These are phyloP conservation scores for Lamprotornis superbus DNA, from an alignment of 2,113 vertebrate genomes.

Conservation along the genomic window DNA sequence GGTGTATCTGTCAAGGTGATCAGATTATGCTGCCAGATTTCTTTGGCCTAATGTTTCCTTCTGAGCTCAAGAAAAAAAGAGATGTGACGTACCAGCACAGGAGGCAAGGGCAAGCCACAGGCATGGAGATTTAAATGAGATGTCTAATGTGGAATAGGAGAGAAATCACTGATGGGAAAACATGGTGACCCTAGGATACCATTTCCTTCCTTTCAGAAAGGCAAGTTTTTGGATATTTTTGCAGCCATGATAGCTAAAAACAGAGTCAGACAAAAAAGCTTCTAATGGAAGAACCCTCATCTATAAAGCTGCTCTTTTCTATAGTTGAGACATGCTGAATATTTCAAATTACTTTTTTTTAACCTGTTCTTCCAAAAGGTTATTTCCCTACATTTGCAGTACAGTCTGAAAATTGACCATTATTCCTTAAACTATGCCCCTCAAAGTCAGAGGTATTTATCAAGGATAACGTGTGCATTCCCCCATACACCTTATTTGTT, in stretches of 20 bases:
- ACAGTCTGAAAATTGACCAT: background rate
- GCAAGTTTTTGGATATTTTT: background rate
- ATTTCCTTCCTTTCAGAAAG: background rate
- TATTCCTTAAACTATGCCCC: background rate
- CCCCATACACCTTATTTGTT: constrained; percentile 11
- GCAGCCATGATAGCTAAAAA: background rate
- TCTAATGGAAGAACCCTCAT: background rate
- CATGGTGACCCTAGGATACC: background rate
- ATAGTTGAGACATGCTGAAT: background rate
- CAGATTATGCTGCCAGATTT: background rate
- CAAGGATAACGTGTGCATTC: constrained; percentile 10
- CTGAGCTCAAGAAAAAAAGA: background rate
- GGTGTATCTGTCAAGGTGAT: background rate
- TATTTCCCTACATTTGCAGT: background rate
- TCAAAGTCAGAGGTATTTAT: constrained; percentile 7
- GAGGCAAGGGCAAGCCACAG: background rate
- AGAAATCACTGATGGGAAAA: background rate
- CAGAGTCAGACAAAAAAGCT: background rate
- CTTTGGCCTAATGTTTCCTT: background rate
- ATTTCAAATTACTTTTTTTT: background rate
- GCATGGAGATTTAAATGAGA: background rate
- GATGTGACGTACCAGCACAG: background rate
- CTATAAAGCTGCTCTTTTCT: background rate
- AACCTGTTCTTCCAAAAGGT: background rate
- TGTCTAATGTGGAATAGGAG: background rate